A percentile compares a stretch with the other conserved stretches of the same genome.
These are phyloP conservation scores for Lordiphosa stackelbergi DNA, from an alignment of 1,140 invertebrate genomes.

Conservation along the genomic window DNA sequence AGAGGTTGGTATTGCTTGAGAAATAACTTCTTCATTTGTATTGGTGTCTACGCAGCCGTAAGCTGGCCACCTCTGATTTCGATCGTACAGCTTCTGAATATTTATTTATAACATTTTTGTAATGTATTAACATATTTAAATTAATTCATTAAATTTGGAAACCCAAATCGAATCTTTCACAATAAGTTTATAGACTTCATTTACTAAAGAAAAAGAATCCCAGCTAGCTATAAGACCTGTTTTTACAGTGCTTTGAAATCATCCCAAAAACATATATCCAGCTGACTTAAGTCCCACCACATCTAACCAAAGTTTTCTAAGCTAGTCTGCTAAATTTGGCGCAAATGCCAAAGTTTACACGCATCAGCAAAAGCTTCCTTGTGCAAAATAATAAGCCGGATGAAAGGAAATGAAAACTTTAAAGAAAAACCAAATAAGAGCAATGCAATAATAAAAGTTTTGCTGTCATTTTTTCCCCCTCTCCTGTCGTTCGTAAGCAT, in stretches of 20 bases:
- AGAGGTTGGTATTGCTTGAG: too few species aligned
- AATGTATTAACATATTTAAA: too few species aligned
- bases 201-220: too few species aligned
- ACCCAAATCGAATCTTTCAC: too few species aligned
- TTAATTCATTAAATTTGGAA: too few species aligned
- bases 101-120: too few species aligned
- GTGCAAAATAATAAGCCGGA: constrained; percentile 22
- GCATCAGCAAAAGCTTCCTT: constrained; percentile 32
- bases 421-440: constrained; percentile 45
- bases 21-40: too few species aligned
- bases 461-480: constrained; percentile 17
- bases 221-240: too few species aligned
- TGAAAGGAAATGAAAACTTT: constrained; percentile 28
- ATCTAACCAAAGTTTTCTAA: constrained; percentile 1
- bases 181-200: too few species aligned
- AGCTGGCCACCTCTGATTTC: too few species aligned
- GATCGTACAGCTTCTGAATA: too few species aligned
- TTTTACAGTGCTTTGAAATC: not conserved
- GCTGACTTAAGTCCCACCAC: not conserved
- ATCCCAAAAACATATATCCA: not conserved
- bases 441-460: constrained; percentile 59
- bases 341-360: constrained; percentile 54
- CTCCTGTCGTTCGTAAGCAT: not conserved
- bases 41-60: too few species aligned
- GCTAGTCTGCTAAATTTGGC: constrained; percentile 45